Evolutionary conservation across 2,113 vertebrate species (phyloP).

Genomic region (Crocuta crocuta): DNA sequence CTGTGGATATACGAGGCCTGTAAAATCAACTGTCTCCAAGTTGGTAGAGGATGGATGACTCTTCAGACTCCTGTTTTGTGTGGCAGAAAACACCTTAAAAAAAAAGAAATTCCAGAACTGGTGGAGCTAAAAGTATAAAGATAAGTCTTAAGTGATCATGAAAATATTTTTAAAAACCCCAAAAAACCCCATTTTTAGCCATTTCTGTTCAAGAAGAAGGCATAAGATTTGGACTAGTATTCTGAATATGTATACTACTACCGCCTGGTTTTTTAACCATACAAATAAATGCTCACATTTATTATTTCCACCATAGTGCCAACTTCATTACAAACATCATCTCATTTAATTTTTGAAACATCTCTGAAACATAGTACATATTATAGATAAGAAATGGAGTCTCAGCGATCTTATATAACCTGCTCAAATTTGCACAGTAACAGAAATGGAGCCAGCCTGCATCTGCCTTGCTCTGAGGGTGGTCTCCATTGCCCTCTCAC

Average conservation of each 20-base stretch:
- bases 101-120: not conserved
- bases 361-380: not conserved
- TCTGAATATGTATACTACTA: not conserved
- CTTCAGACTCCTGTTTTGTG: not conserved
- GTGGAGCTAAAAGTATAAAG: not conserved
- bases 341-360: not conserved
- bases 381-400: not conserved
- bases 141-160: conserved; percentile 31
- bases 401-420: not conserved
- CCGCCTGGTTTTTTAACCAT: not conserved
- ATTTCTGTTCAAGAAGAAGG: not conserved
- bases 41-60: not conserved
- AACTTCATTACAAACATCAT: not conserved
- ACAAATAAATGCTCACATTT: not conserved
- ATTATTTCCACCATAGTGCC: not conserved
- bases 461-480: not conserved
- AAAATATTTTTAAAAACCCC: not conserved
- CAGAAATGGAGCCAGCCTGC: not conserved
- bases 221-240: not conserved
- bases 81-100: not conserved
- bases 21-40: not conserved
- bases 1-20: not conserved
- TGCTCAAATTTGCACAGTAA: not conserved
- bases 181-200: not conserved
- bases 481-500: not conserved